Conservation (phyloP, 2,888 invertebrate genomes). For the Ormyrus rosae region DNA sequence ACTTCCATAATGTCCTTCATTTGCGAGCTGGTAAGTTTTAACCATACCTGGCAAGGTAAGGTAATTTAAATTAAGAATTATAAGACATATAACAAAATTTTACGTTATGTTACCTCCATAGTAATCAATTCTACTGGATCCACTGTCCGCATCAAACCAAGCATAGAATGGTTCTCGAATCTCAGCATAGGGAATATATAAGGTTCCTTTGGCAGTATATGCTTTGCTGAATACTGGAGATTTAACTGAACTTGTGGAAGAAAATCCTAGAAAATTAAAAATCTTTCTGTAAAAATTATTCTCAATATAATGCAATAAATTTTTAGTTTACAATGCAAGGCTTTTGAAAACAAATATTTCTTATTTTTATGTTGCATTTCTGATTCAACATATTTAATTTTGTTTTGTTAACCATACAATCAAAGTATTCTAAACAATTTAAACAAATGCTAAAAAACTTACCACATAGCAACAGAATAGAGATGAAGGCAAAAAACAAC, state of each 20-base stretch:
- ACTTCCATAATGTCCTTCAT: constrained; percentile 81
- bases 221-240: constrained; percentile 83
- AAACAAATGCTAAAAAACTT: constrained; percentile 11
- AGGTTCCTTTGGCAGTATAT: constrained; percentile 86
- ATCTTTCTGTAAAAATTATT: background rate
- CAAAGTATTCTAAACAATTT: no score
- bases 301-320: no score
- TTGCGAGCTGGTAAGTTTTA: constrained; percentile 90
- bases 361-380: no score
- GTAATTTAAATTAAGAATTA: constrained; percentile 1
- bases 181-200: constrained; percentile 95
- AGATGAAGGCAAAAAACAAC: constrained; percentile 26
- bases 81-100: constrained; percentile 15
- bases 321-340: no score
- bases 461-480: constrained; percentile 47
- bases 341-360: no score
- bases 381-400: no score
- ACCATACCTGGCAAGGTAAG: constrained; percentile 81
- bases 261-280: constrained; percentile 49
- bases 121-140: constrained; percentile 93
- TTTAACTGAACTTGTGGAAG: constrained; percentile 42
- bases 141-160: constrained; percentile 87
- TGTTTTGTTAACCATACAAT: no score
- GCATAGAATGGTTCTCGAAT: constrained; percentile 93
- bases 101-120: constrained; percentile 82